These are phyloP conservation scores for Temnothorax curvispinosus DNA, from an alignment of 1,140 invertebrate genomes.

Conservation along the genomic window DNA sequence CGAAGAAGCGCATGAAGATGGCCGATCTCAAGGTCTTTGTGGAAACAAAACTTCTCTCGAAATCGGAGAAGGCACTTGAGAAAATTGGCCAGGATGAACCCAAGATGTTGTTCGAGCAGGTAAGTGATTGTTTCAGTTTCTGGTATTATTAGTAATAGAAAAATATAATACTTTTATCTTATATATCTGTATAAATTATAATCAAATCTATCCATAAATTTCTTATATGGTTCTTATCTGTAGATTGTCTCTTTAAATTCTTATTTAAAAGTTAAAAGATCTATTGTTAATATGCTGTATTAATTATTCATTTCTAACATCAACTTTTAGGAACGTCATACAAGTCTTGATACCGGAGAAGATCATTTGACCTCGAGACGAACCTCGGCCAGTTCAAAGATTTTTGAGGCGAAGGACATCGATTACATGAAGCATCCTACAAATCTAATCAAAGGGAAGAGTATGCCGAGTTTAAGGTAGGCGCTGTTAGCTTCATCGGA, in stretches of 20 bases:
- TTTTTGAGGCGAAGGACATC: slow-evolving; percentile 85
- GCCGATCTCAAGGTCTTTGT: slow-evolving; percentile 95
- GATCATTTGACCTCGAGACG: slow-evolving; percentile 88
- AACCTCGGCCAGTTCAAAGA: slow-evolving; percentile 88
- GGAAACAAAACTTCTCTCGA: slow-evolving; percentile 95
- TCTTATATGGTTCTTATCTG: background rate
- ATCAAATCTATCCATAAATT: background rate
- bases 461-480: slow-evolving; percentile 97
- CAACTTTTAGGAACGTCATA: slow-evolving; percentile 89
- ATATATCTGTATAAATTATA: background rate
- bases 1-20: slow-evolving; percentile 95
- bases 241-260: slow-evolving; percentile 58
- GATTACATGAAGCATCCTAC: slow-evolving; percentile 85
- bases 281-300: background rate
- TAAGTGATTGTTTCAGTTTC: slow-evolving; percentile 71
- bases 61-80: slow-evolving; percentile 95
- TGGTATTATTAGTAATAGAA: slow-evolving; percentile 16
- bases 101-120: slow-evolving; percentile 87
- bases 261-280: background rate
- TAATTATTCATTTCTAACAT: background rate
- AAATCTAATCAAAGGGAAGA: slow-evolving; percentile 96
- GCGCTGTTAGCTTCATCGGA: background rate
- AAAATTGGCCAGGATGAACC: slow-evolving; percentile 93
- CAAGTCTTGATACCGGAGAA: slow-evolving; percentile 92
- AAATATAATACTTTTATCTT: background rate